A percentile compares a stretch with the other conserved stretches of the same genome.
phyloP scores from a whole-genome alignment of 2,113 vertebrate genomes.

The Calyptommatus sinebrachiatus region DNA sequence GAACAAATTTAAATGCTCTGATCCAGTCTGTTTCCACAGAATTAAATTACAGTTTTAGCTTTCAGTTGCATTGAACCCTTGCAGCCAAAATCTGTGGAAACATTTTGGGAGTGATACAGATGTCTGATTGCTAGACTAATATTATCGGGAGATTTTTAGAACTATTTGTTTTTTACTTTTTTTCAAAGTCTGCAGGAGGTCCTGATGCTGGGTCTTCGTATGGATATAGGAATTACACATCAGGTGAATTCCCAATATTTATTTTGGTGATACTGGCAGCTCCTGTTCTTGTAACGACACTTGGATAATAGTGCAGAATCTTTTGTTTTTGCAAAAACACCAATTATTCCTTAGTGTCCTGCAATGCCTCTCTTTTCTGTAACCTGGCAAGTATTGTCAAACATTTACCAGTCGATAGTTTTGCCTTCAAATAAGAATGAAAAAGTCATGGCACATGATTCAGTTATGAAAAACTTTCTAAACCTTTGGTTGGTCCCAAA shows the following conservation, averaged over 20 bases:
- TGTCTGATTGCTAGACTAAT: not conserved
- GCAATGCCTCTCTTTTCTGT: not conserved
- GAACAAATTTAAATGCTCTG: too few relatives aligned
- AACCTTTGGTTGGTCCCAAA: too few relatives aligned
- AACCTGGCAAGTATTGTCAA: not conserved
- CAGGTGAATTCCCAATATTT: constrained; percentile 68
- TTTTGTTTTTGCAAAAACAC: not conserved
- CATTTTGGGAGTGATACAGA: not conserved
- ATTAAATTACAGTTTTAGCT: too few relatives aligned
- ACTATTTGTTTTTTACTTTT: too few relatives aligned
- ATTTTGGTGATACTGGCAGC: not conserved
- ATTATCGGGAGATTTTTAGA: not conserved
- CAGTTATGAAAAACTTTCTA: too few relatives aligned
- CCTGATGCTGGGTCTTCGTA: constrained; percentile 86
- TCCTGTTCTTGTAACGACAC: not conserved
- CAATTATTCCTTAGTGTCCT: not conserved
- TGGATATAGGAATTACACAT: constrained; percentile 78
- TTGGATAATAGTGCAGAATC: not conserved
- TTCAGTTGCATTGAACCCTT: too few relatives aligned
- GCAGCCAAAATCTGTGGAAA: too few relatives aligned
- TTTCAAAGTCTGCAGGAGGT: constrained; percentile 89
- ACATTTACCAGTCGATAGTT: too few relatives aligned
- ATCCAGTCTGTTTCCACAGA: too few relatives aligned
- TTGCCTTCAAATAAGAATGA: too few relatives aligned
- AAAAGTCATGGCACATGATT: too few relatives aligned